Conservation (phyloP, 2,888 invertebrate genomes). For the Metallyticus violacea region DNA sequence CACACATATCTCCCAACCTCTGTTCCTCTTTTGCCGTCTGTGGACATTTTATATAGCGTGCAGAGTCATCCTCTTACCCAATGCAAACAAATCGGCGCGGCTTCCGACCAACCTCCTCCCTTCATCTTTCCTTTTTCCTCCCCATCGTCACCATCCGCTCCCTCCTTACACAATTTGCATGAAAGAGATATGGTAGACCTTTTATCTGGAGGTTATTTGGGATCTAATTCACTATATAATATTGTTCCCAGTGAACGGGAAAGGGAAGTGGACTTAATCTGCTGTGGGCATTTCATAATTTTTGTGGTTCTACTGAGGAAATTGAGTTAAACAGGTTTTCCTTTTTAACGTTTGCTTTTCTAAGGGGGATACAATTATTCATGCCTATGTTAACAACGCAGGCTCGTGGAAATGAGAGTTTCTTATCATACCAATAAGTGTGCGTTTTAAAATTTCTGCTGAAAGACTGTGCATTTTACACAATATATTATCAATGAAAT, state of each 20-base stretch:
- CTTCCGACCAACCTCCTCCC: not conserved
- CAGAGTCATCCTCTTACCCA: not conserved
- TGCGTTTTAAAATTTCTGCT: too few relatives aligned
- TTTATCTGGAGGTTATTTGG: not conserved
- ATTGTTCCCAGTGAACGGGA: not conserved
- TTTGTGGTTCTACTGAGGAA: not conserved
- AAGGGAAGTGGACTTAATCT: not conserved
- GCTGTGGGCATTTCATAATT: not conserved
- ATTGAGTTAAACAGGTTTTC: not conserved
- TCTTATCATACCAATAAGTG: too few relatives aligned
- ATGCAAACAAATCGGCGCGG: constrained; percentile 12
- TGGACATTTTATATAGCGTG: constrained; percentile 12
- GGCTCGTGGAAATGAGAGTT: not conserved
- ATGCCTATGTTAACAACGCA: not conserved
- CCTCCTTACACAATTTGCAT: constrained; percentile 1
- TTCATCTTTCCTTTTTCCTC: not conserved
- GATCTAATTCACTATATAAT: not conserved
- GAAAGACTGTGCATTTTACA: too few relatives aligned
- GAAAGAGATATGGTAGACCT: constrained; percentile 10
- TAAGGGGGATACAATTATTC: not conserved
- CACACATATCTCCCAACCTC: not conserved
- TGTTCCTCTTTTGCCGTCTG: not conserved
- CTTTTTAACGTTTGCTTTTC: not conserved
- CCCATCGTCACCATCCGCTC: not conserved
- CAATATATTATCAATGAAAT: too few relatives aligned